Base-by-base conservation (phyloP, 1,140 invertebrate species). In the Pogonognathellus flavescens region DNA sequence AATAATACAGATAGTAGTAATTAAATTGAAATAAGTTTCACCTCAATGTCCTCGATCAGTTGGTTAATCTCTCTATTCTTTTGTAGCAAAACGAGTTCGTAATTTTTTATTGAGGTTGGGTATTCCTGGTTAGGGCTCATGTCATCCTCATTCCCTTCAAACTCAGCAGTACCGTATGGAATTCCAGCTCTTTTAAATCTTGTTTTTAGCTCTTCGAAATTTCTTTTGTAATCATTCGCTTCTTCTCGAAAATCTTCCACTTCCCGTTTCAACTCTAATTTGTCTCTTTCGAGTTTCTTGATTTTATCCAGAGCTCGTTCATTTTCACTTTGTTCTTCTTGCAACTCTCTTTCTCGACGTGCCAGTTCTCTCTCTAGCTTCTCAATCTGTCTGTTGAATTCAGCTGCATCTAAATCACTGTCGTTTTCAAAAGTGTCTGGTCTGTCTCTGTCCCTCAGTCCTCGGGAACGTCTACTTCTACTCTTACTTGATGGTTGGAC, bases 31-130 rank as follows among this genome's bases (percentile, higher is more conserved):
- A n/a, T n/a, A n/a, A n/a, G 8, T 16, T 88, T 87, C 91, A 94
- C 93, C 90, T 94, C 93, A 62, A 94, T 91, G 89, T 95, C 94
- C 70, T 89, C 89, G 49, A 95, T 90, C 5, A 95, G 90, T 89
- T 93, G 93, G 84, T 92, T 92, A 22, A 95, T 94, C 88, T 95
- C 94, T 87, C 92, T 92, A 90, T 94, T 94, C 89, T 94, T 94
- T 83, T 91, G 91, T 55, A 92, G 90, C 9, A 94, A 87, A 76
- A 91, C 62, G 22, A 85, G 22, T 41, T 86, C 83, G 41, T 86
- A 70, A 13, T 84, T 85, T 62, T 86, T 87, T 2, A 66, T 22
- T 13, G 59, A 66, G 7, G 62, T 81, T 14, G 55, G 90, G 86
- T 92, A 91, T 20, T 93, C 89, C 85, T 93, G 91, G 62, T 90